Base-by-base conservation (phyloP, 2,888 invertebrate species). In the Drosophila leonis region DNA sequence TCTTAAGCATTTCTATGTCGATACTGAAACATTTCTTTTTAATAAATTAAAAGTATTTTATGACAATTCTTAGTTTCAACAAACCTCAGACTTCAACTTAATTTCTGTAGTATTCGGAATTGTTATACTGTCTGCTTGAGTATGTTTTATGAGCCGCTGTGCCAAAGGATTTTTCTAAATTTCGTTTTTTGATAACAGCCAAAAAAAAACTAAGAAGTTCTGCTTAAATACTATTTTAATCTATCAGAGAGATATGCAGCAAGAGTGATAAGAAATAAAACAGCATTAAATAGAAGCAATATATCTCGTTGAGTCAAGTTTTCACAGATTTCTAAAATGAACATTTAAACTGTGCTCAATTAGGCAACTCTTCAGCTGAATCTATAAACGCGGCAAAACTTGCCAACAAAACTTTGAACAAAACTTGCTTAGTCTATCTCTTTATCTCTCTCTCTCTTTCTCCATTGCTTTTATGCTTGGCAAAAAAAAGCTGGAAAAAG, bases 341-440 rank as follows among this genome's bases (percentile, higher is more conserved):
- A 37, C 31, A 54, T 62, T 61, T 57, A 65, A 70, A 49, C 18
- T 49, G 46, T 29, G 33, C 57, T 65, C 65, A 74, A 74, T 69
- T 74, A 71, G 49, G 59, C 52, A 46, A 66, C n/a, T 15, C 66
- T 55, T 56, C 24, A 24, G 31, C 37, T 51, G 66, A 59, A 75
- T 71, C 75, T 63, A 75, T 75, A 67, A 75, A 64, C 59, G 60
- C 41, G 35, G 66, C 52, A 51, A 57, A 59, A 59, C 56, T 72
- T 78, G 29, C 29, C 33, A 15, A 49, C 65, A 35, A 63, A 72
- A 68, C 62, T 78, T 78, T 55, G 42, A 29, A 65, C 65, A 29
- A 65, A 59, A 82, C 63, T 68, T 75, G 68, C 70, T 51, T 65
- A 62, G 66, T 24, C 37, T 33, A 49, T 55, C 48, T 62, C 46